Conservation (phyloP, 2,797 vertebrate genomes). For the Phrynocephalus guinanensis region DNA sequence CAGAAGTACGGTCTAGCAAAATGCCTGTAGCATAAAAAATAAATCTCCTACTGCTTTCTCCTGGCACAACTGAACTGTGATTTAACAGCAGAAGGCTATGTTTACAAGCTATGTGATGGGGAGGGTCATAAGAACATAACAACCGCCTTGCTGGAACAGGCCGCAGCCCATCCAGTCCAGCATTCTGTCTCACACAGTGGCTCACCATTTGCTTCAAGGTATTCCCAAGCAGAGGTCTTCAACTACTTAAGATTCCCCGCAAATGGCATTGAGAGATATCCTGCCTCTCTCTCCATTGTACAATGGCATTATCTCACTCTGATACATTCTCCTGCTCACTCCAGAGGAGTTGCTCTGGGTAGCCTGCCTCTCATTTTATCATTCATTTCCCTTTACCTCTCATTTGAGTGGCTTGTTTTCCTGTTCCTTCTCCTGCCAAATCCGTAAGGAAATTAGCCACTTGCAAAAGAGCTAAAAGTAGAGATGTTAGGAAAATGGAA, state of each 20-base stretch:
- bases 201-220: too few relatives aligned
- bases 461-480: not conserved
- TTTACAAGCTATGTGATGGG: not conserved
- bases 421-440: not conserved
- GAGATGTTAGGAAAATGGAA: too few relatives aligned
- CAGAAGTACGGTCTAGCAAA: not conserved
- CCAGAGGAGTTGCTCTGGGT: not conserved
- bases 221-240: too few relatives aligned
- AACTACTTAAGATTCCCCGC: too few relatives aligned
- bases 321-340: not conserved
- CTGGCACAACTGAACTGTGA: not conserved
- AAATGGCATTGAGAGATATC: too few relatives aligned
- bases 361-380: not conserved
- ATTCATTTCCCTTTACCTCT: not conserved
- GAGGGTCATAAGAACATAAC: not conserved
- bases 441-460: not conserved
- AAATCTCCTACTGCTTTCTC: not conserved
- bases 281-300: too few relatives aligned
- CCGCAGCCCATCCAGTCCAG: too few relatives aligned
- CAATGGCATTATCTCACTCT: not conserved
- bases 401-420: not conserved
- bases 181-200: too few relatives aligned
- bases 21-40: not conserved
- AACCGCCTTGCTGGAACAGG: too few relatives aligned
- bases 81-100: not conserved